A percentile compares a stretch with the other conserved stretches of the same genome.
Conservation (phyloP, 2,888 invertebrate genomes). For the Pristionchus japonicus region DNA sequence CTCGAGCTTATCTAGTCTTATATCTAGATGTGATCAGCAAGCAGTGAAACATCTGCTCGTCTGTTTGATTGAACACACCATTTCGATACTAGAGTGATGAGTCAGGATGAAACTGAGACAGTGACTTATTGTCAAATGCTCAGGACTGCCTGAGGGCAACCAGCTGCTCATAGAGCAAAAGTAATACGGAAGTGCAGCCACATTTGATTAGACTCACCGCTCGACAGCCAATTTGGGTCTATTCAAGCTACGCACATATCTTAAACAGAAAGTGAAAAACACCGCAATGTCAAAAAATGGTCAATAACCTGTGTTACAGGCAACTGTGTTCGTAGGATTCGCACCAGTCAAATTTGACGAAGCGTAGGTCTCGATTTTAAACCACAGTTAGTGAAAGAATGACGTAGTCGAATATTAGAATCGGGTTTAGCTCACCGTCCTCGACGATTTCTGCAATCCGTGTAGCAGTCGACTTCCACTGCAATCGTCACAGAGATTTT, state of each 20-base stretch:
- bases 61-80: background rate
- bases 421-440: background rate
- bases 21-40: background rate
- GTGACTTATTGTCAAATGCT: background rate
- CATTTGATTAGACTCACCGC: background rate
- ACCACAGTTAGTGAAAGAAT: no score
- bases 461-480: background rate
- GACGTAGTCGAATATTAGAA: no score
- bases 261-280: no score
- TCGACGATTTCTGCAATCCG: background rate
- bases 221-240: no score
- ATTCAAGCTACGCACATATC: no score
- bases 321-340: no score
- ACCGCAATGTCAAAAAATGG: no score
- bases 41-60: background rate
- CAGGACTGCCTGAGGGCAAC: background rate
- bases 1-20: background rate
- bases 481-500: conserved; percentile 35
- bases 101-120: background rate
- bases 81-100: background rate
- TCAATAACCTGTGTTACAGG: no score
- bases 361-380: no score
- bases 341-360: no score
- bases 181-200: background rate
- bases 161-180: background rate